phyloP scores from a whole-genome alignment of 2,888 invertebrate species.

The Lasiommata megera region DNA sequence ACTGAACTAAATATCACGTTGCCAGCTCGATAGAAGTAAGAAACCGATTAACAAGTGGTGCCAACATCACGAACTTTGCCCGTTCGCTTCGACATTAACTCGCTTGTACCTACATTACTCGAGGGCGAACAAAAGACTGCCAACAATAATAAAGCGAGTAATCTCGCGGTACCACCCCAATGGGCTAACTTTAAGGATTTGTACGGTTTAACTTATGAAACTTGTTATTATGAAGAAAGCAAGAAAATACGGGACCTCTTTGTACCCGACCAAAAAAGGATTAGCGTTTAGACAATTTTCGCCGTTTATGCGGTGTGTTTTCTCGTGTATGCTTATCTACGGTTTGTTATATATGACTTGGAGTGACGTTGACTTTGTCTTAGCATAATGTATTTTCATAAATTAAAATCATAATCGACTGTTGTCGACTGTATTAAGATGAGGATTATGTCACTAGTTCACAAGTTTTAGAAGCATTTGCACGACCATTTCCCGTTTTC shows the following conservation, averaged over 20 bases:
- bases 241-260: not conserved
- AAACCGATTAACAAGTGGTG: constrained; percentile 3
- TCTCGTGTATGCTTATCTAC: too few relatives aligned
- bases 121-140: constrained; percentile 11
- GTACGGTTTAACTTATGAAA: not conserved
- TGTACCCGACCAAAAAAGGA: not conserved
- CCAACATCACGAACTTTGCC: not conserved
- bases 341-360: too few relatives aligned
- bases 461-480: too few relatives aligned
- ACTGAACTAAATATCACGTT: not conserved
- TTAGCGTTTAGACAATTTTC: too few relatives aligned
- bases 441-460: too few relatives aligned
- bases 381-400: too few relatives aligned
- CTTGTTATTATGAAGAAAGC: not conserved
- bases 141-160: constrained; percentile 11
- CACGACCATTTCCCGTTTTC: too few relatives aligned
- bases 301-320: too few relatives aligned
- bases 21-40: not conserved
- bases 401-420: too few relatives aligned
- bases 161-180: constrained; percentile 2
- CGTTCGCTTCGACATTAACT: not conserved
- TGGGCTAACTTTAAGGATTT: constrained; percentile 8
- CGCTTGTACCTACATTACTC: constrained; percentile 5
- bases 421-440: too few relatives aligned
- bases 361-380: too few relatives aligned